Percentiles rank a stretch among this genome's conserved stretches.
These are phyloP conservation scores for Agelas oroides DNA, from an alignment of 37 sponge, comb jelly and placozoan genomes.

Conservation along the genomic window DNA sequence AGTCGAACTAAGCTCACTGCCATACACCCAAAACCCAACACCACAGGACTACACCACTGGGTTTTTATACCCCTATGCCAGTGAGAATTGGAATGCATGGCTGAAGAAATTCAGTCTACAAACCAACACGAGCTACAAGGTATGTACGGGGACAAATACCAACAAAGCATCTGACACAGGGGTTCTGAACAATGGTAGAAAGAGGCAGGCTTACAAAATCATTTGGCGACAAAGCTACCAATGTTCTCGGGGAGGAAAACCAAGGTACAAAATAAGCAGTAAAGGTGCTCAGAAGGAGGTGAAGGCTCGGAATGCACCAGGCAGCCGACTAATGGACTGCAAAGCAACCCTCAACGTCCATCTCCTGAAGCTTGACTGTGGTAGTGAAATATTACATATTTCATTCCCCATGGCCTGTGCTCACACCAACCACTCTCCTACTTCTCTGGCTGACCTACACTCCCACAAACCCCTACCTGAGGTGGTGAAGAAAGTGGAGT, in stretches of 20 bases:
- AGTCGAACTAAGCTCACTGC: neutral
- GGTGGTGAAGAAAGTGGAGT: neutral
- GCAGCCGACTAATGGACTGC: conserved; percentile 9
- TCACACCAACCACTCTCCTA: conserved; percentile 14
- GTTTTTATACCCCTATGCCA: neutral
- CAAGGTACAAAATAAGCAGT: neutral
- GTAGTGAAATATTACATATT: conserved; percentile 4
- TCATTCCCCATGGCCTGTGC: conserved; percentile 22
- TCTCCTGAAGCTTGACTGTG: neutral
- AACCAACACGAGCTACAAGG: neutral
- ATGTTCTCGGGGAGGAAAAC: conserved; percentile 17
- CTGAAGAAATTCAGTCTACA: neutral
- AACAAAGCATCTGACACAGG: neutral
- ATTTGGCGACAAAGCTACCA: neutral
- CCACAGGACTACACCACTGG: conserved; percentile 6
- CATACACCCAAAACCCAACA: too few relatives aligned
- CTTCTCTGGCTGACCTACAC: conserved; percentile 28
- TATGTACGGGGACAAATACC: neutral
- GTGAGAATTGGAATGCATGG: neutral
- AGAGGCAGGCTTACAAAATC: neutral
- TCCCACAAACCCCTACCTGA: conserved; percentile 42
- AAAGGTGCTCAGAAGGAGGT: neutral
- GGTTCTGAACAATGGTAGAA: neutral
- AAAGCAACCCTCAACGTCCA: conserved; percentile 21
- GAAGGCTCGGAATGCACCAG: conserved; percentile 33